Percentiles rank a stretch among this genome's conserved stretches.
These are phyloP conservation scores for Larimichthys polyactis DNA, from an alignment of 2,113 vertebrate genomes.

Conservation along the genomic window DNA sequence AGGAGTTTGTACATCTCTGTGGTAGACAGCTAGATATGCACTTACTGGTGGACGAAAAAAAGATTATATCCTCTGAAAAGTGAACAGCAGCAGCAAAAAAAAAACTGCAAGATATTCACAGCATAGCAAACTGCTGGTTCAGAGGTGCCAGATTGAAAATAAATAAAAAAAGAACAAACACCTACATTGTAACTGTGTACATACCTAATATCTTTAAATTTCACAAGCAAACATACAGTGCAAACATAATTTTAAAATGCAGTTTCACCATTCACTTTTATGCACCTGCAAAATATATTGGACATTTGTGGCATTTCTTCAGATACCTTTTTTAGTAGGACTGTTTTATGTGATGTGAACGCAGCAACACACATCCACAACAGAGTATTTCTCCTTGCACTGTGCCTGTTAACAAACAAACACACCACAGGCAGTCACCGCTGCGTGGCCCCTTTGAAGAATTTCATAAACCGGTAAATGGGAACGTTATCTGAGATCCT, in stretches of 20 bases:
- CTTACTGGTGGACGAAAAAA: not conserved
- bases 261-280: not conserved
- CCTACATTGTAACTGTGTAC: not conserved
- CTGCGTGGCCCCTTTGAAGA: conserved; percentile 68
- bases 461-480: conserved; percentile 70
- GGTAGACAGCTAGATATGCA: not conserved
- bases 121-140: not conserved
- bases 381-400: conserved; percentile 36
- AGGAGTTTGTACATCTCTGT: conserved; percentile 19
- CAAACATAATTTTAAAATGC: not conserved
- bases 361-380: conserved; percentile 25
- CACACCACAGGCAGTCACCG: conserved; percentile 35
- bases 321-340: not conserved
- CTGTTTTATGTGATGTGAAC: conserved; percentile 12
- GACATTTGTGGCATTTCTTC: not conserved
- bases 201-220: not conserved
- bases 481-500: conserved; percentile 75
- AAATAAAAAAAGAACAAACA: not conserved
- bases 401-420: conserved; percentile 55
- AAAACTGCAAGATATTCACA: not conserved
- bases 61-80: not conserved
- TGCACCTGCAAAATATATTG: not conserved
- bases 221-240: not conserved
- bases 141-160: not conserved
- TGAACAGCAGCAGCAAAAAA: not conserved